phyloP scores from a whole-genome alignment of 2,797 vertebrate genomes.

The Micromesistius poutassou region DNA sequence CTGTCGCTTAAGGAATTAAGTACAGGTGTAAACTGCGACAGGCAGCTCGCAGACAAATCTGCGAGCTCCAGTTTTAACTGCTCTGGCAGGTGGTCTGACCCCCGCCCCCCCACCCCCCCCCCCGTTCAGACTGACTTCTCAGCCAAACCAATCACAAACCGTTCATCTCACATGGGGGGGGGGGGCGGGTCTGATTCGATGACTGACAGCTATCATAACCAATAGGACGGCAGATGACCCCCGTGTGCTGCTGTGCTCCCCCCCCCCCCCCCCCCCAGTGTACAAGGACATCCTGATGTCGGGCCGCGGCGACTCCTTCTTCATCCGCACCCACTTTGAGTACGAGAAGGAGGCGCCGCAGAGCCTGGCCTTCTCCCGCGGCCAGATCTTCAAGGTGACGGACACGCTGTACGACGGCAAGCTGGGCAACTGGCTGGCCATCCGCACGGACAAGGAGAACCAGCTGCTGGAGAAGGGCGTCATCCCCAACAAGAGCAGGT shows the following conservation, averaged over 20 bases:
- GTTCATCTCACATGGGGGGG: too few species aligned
- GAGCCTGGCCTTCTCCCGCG: conserved; percentile 86
- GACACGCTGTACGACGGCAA: conserved; percentile 96
- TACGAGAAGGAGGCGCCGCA: conserved; percentile 91
- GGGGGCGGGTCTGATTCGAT: too few species aligned
- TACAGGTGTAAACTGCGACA: too few species aligned
- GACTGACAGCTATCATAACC: too few species aligned
- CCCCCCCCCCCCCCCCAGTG: conserved; percentile 67
- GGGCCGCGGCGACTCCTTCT: conserved; percentile 94
- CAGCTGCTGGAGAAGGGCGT: conserved; percentile 91
- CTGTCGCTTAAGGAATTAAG: too few species aligned
- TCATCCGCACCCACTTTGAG: conserved; percentile 96
- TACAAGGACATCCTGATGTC: conserved; percentile 92
- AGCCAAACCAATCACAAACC: too few species aligned
- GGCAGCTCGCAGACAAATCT: too few species aligned
- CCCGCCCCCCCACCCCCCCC: too few species aligned
- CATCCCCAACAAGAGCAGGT: conserved; percentile 97
- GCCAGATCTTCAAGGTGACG: conserved; percentile 92
- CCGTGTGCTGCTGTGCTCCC: not conserved
- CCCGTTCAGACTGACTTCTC: too few species aligned
- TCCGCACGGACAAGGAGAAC: conserved; percentile 82
- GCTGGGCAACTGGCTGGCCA: conserved; percentile 92
- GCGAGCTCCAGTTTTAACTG: too few species aligned
- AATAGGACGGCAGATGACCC: too few species aligned
- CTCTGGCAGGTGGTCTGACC: too few species aligned